Percentiles rank a stretch among this genome's conserved stretches.
phyloP scores from a whole-genome alignment of 2,113 vertebrate species.

The Merops nubicus region DNA sequence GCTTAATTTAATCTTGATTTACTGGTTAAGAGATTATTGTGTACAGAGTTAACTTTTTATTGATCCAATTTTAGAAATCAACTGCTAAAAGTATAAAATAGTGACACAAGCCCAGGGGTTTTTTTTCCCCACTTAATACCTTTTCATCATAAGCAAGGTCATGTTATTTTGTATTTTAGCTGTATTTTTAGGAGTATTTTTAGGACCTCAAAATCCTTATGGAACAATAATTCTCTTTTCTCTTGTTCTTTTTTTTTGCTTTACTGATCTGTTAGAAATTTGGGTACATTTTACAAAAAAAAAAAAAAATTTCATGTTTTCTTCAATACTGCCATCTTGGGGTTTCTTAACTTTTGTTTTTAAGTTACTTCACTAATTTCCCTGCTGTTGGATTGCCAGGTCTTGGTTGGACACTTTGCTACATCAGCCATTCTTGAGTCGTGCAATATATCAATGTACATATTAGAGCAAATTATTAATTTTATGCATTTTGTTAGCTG shows the following conservation, averaged over 20 bases:
- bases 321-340: background rate
- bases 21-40: background rate
- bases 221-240: background rate
- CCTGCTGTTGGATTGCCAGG: background rate
- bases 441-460: background rate
- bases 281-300: background rate
- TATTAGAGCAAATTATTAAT: background rate
- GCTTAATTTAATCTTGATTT: background rate
- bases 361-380: background rate
- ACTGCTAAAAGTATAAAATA: background rate
- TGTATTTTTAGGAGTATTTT: background rate
- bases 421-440: background rate
- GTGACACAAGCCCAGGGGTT: background rate
- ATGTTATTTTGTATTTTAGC: background rate
- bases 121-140: background rate
- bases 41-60: background rate
- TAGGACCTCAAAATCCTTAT: background rate
- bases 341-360: background rate
- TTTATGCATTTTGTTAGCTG: background rate
- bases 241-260: background rate
- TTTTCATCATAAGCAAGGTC: background rate
- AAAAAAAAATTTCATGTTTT: background rate
- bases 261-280: background rate
- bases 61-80: background rate
- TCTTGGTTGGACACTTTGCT: background rate